Conservation (phyloP, 2,888 invertebrate species). For the Hyppa rectilinea region DNA sequence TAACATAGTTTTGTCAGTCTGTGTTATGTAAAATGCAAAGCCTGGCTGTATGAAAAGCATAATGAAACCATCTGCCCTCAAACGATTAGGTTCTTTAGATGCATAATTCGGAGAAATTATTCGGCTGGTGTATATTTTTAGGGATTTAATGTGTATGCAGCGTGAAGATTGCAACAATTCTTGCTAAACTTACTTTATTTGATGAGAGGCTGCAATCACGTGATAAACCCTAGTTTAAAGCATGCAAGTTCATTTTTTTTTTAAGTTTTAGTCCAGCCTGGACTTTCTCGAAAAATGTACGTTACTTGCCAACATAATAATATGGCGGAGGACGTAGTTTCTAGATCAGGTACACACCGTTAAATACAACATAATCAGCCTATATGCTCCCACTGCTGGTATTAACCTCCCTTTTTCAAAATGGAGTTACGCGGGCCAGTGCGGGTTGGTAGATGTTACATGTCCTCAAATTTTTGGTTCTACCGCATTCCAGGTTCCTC, state of each 20-base stretch:
- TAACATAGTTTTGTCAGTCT: slow-evolving; percentile 6
- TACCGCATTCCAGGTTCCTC: too few species aligned
- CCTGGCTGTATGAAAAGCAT: slow-evolving; percentile 17
- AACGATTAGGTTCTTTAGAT: slow-evolving; percentile 17
- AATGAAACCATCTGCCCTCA: slow-evolving; percentile 28
- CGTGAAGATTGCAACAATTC: slow-evolving; percentile 12
- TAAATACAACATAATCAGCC: too few species aligned
- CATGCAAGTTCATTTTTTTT: too few species aligned
- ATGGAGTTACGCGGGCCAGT: too few species aligned
- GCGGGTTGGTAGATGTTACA: too few species aligned
- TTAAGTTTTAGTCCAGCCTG: not conserved
- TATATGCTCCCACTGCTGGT: too few species aligned
- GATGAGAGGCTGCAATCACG: not conserved
- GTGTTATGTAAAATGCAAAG: slow-evolving; percentile 23
- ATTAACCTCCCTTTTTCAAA: too few species aligned
- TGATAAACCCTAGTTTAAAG: slow-evolving; percentile 11
- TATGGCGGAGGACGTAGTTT: too few species aligned
- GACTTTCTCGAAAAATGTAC: slow-evolving; percentile 15
- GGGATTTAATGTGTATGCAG: slow-evolving; percentile 24
- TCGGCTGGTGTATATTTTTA: slow-evolving; percentile 29
- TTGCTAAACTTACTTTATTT: not conserved
- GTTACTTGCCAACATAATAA: too few species aligned
- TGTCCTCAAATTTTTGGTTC: too few species aligned
- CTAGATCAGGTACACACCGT: not conserved
- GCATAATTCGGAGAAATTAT: slow-evolving; percentile 28